Evolutionary conservation across 2,113 vertebrate genomes (phyloP).

Genomic region (Carassius auratus): DNA sequence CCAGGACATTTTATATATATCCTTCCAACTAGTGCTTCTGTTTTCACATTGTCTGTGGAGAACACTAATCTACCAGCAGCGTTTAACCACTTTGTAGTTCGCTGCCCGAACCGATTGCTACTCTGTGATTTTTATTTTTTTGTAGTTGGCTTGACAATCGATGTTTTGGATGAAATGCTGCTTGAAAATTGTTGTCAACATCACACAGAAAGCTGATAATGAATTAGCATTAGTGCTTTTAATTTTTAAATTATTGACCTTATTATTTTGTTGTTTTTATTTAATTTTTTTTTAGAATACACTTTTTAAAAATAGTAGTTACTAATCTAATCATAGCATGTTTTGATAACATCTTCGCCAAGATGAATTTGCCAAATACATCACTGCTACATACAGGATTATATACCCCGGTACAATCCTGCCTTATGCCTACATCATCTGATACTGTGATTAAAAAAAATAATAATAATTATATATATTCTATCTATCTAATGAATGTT

Average conservation of each 20-base stretch:
- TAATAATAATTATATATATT: not conserved
- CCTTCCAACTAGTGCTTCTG: constrained; percentile 19
- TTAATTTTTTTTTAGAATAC: not conserved
- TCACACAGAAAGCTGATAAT: not conserved
- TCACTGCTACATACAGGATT: not conserved
- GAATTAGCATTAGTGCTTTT: too few relatives aligned
- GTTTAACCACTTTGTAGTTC: constrained; percentile 44
- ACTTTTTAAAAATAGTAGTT: not conserved
- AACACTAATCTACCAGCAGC: constrained; percentile 38
- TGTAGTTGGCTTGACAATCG: not conserved
- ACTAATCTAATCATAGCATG: not conserved
- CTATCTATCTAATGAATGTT: not conserved
- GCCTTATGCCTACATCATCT: not conserved
- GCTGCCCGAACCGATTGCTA: not conserved
- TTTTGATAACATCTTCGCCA: not conserved
- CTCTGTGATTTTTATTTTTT: not conserved
- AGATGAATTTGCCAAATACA: constrained; percentile 3
- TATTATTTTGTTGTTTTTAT: constrained; percentile 23
- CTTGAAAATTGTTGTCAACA: constrained; percentile 41
- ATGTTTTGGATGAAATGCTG: not conserved
- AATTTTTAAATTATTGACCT: not conserved
- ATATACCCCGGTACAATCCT: not conserved
- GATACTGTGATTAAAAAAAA: not conserved
- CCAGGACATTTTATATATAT: constrained; percentile 1
- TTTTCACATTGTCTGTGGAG: constrained; percentile 2